These are phyloP conservation scores for Hetaerina titia DNA, from an alignment of 2,888 invertebrate genomes.

Conservation along the genomic window DNA sequence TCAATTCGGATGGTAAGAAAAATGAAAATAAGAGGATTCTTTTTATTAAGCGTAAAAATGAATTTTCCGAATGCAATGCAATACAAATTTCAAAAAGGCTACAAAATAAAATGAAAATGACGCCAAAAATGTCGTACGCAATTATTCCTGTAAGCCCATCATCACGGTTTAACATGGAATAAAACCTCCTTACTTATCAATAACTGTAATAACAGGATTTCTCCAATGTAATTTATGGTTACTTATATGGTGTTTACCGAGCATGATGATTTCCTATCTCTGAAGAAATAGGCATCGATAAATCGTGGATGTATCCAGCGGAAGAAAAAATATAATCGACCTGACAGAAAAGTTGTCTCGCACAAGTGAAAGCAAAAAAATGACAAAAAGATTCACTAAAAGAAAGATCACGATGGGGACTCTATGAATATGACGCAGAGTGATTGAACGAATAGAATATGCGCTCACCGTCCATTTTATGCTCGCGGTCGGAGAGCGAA, in stretches of 20 bases:
- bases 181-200: no score
- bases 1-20: no score
- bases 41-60: no score
- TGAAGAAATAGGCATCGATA: background rate
- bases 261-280: background rate
- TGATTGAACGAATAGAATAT: background rate
- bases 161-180: no score
- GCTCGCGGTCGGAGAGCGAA: constrained; percentile 25
- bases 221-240: background rate
- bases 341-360: background rate
- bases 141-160: no score
- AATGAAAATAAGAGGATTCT: no score
- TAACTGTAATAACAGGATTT: background rate
- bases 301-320: background rate
- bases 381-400: background rate
- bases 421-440: background rate
- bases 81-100: no score
- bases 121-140: no score
- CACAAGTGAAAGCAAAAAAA: background rate
- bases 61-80: no score
- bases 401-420: background rate
- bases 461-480: background rate
- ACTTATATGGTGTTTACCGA: background rate
- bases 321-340: background rate
- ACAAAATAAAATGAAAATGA: no score